Base-by-base conservation (phyloP, 1,140 invertebrate genomes). In the Globodera ellingtonae region DNA sequence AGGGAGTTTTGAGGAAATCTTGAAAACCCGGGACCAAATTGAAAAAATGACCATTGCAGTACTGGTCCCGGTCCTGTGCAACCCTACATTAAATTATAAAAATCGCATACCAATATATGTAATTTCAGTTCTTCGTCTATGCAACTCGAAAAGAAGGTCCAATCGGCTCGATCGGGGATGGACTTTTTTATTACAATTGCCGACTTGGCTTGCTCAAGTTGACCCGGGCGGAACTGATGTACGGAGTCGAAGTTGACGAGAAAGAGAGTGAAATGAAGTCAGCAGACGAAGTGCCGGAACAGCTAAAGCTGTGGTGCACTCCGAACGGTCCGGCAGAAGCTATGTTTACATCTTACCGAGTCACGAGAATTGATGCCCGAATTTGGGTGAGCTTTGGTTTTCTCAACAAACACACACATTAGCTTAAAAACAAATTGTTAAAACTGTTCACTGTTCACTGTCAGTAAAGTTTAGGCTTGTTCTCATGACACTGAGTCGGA, bases 301-400 rank as follows among this genome's bases (percentile, higher is more conserved):
- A 21, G 35, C n/a, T 70, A 10, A 70, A 70, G n/a, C 10, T 70
- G 35, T 70, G 67, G 67, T 15, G 10, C n/a, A 7, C 6, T n/a
- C 67, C 24, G 9, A 35, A 5, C 9, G 67, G 46, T n/a, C 8
- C 46, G 67, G 46, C 24, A 47, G 1, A 6, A 21, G 6, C 8
- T n/a, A 70, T 44, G 67, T n/a, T 6, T 35, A 70, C 67, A 35
- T 35, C 35, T 35, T 70, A 18, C 13, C 24, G 10, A 7, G 67
- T 70, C n/a, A 35, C n/a, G 35, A 9, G 46, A 15, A 70, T 70
- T 47, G 67, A 70, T 21, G 67, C 24, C 13, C 67, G 67, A 10
- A 70, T 70, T 15, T 70, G 67, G 67, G 67, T 70, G 18, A 69
- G 66, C 66, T 13, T 13, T 65, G 59, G 59, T 65, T 65, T 65